Percentiles rank a stretch among this genome's conserved stretches.
phyloP scores from a whole-genome alignment of 2,797 vertebrate species.

The Pachyuromys duprasi region DNA sequence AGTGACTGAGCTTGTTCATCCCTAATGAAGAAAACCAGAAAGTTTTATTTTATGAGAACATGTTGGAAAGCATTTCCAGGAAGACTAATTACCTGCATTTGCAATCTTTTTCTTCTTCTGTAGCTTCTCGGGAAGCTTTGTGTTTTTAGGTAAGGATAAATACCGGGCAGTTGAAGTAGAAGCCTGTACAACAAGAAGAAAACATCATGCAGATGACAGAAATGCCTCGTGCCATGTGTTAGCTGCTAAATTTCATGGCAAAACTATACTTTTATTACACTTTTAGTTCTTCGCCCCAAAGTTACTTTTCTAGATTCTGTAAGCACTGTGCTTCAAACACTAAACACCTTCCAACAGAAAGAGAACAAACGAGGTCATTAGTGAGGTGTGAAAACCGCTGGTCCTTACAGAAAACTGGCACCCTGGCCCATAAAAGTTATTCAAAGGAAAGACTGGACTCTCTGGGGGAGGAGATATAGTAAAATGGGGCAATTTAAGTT shows the following conservation, averaged over 20 bases:
- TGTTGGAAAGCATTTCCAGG: neutral
- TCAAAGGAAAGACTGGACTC: neutral
- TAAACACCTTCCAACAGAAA: neutral
- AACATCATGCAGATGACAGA: neutral
- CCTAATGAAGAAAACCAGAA: neutral
- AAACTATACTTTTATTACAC: neutral
- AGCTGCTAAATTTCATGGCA: neutral
- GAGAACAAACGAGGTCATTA: neutral
- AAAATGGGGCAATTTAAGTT: neutral
- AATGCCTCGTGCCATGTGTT: neutral
- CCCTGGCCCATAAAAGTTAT: neutral
- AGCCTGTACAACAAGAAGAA: slow-evolving; percentile 84
- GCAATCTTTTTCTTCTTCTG: slow-evolving; percentile 86
- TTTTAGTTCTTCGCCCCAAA: neutral
- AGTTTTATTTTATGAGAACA: neutral
- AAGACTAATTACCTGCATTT: slow-evolving; percentile 86
- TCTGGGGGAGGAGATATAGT: neutral
- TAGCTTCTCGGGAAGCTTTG: slow-evolving; percentile 91
- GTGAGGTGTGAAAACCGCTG: neutral
- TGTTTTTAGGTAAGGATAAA: slow-evolving; percentile 95
- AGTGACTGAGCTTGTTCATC: neutral
- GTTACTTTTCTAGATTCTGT: neutral
- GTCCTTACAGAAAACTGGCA: neutral
- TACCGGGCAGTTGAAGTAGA: slow-evolving; percentile 89
- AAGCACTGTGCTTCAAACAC: neutral